Conservation (phyloP, 2,113 vertebrate genomes). For the Sceloporus tristichus region DNA sequence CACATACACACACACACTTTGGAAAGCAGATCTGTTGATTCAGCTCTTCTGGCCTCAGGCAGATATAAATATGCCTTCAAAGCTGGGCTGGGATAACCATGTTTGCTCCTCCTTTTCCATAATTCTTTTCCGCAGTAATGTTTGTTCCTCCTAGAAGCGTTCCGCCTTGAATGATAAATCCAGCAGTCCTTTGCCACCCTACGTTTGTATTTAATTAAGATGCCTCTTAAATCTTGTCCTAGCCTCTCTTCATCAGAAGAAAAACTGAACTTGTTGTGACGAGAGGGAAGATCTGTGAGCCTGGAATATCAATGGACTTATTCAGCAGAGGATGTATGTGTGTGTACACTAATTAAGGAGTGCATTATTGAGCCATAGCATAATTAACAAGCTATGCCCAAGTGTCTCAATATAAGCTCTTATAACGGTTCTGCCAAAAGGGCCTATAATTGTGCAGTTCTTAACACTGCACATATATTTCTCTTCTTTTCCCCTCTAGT, state of each 20-base stretch:
- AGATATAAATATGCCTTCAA: constrained; percentile 10
- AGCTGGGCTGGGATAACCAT: background rate
- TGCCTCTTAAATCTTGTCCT: constrained; percentile 39
- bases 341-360: constrained; percentile 46
- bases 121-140: constrained; percentile 18
- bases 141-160: constrained; percentile 9
- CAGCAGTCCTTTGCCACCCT: constrained; percentile 16
- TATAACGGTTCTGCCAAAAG: constrained; percentile 34
- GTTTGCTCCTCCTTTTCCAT: constrained; percentile 4
- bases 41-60: background rate
- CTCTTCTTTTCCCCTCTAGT: no score
- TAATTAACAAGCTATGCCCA: constrained; percentile 39
- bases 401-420: constrained; percentile 41
- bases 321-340: constrained; percentile 31
- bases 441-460: constrained; percentile 12
- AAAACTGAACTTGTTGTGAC: constrained; percentile 12
- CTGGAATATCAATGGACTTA: constrained; percentile 42
- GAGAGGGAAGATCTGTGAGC: constrained; percentile 29
- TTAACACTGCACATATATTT: background rate
- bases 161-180: constrained; percentile 30
- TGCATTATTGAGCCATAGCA: constrained; percentile 26
- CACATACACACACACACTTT: background rate
- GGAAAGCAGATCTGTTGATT: background rate
- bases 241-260: constrained; percentile 30
- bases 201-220: constrained; percentile 40